Evolutionary conservation across 2,113 vertebrate genomes (phyloP), one percentile per base, ranked within the genome.

Genomic region (Hiodon tergisus): DNA sequence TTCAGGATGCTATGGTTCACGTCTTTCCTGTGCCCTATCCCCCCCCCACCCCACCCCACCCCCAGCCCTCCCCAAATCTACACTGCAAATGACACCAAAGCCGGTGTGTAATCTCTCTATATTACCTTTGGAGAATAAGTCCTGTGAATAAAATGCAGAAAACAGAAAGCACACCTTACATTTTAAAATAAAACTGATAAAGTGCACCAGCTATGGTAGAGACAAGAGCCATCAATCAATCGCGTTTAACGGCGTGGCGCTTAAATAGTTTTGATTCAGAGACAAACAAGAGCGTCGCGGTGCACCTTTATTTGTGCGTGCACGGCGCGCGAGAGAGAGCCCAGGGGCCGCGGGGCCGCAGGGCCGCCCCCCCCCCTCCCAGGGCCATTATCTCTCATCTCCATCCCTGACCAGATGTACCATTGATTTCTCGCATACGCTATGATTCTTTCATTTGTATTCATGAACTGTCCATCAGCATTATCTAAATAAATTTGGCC

Each of bases 371-470:
- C 61, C n/a, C 59, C 8, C n/a, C 60, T n/a, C 4, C 1, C n/a
- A 17, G 0, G 51, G 17, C 60, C 51, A 66, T 54, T 46, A 57
- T 2, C 51, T 61, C 51, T 52, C 2, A 65, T 74, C 13, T 67
- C 54, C 31, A 13, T 6, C 88, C 95, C 90, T 87, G 94, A 94
- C 93, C 92, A 87, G 76, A 76, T 62, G 78, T 50, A 88, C 87
- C 89, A 96, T 95, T 86, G 94, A 97, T 92, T 86, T 90, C 92
- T 93, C 89, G 92, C 93, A 92, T 91, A 86, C 91, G 91, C 92
- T 93, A 97, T 95, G 94, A 98, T 95, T 92, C 92, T 92, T 88
- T 92, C 95, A 96, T 98, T 96, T 97, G 91, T 96, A 98, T 98
- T 98, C 96, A 96, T 97, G 94, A 94, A 94, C 94, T 88, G 85